phyloP scores from a whole-genome alignment of 2,797 vertebrate species.

The Sebastes matsubarae region DNA sequence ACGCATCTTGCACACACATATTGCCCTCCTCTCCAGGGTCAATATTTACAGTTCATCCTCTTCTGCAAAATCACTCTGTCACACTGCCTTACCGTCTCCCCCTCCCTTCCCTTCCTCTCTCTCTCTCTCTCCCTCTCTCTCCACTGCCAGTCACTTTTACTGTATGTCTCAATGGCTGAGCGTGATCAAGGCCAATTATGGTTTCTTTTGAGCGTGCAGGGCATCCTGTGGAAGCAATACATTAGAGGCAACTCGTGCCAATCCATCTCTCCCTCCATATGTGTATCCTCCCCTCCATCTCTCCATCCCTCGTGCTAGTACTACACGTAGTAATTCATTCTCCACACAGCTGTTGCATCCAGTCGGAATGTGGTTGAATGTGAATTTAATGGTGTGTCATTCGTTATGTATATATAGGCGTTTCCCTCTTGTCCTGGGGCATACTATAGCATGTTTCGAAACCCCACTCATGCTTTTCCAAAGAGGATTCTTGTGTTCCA shows the following conservation, averaged over 20 bases:
- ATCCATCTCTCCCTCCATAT: slow-evolving; percentile 48
- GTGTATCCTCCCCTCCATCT: slow-evolving; percentile 19
- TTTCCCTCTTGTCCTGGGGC: slow-evolving; percentile 22
- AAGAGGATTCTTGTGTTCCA: slow-evolving; percentile 40
- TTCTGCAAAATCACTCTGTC: slow-evolving; percentile 64
- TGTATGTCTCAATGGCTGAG: slow-evolving; percentile 66
- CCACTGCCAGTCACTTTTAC: slow-evolving; percentile 66
- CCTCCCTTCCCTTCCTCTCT: neutral
- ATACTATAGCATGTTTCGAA: neutral
- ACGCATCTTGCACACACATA: slow-evolving; percentile 8
- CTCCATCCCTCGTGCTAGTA: slow-evolving; percentile 24
- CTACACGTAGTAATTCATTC: slow-evolving; percentile 49
- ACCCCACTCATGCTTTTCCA: slow-evolving; percentile 9
- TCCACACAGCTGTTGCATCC: slow-evolving; percentile 54
- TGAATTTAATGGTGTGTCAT: slow-evolving; percentile 43
- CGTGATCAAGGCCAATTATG: slow-evolving; percentile 69
- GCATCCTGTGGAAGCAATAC: slow-evolving; percentile 68
- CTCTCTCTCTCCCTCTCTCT: neutral
- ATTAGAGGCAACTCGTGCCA: slow-evolving; percentile 57
- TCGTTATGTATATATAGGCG: slow-evolving; percentile 13
- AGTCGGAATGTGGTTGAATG: slow-evolving; percentile 48
- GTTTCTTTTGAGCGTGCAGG: slow-evolving; percentile 63
- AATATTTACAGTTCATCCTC: slow-evolving; percentile 78
- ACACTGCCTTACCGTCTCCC: slow-evolving; percentile 51
- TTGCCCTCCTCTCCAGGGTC: slow-evolving; percentile 61